Base-by-base conservation (phyloP, 2,797 vertebrate genomes). In the Brachyrhaphis roseni region DNA sequence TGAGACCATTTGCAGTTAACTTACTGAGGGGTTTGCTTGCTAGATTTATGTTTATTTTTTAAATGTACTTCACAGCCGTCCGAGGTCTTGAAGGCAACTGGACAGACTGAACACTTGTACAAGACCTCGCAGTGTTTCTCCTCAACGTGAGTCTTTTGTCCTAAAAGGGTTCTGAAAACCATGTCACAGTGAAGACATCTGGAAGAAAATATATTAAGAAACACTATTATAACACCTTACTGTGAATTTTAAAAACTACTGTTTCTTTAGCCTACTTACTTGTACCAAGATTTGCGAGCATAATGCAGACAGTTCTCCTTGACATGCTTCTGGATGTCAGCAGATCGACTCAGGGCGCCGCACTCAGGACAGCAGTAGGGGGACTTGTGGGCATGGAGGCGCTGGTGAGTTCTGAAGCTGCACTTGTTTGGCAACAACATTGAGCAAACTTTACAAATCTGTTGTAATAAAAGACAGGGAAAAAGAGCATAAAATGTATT, bases 361-460 rank as follows among this genome's bases (percentile, higher is more conserved):
- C 98, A 99, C 94, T 99, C 98, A 0, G 98, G 98, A 88, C 98
- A 99, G 94, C 97, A 97, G 91, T 98, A 98, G 0, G 98, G 98
- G 1, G 98, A 97, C 93, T 98, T 99, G 93, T 98, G 98, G 1
- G 96, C 88, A 0, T 99, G 98, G 88, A 98, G 95, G 84, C 98
- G 97, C 82, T 97, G 97, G 86, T 99, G 98, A 78, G 98, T 97
- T 16, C 94, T 96, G 92, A 95, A 98, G 88, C 98, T 99, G 92
- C 98, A 99, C 86, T 97, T 97, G 95, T 99, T 99, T 80, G 98
- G 98, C 77, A 99, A 93, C 94, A 98, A 93, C 98, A 99, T 98
- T 84, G 97, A 97, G 92, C 98, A 99, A 83, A 98, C 94, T 77
- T 96, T 96, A 85, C 98, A 99, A 0, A 95, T 97, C 98, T 99